phyloP scores from a whole-genome alignment of 2,113 vertebrate genomes.

The Laticauda colubrina region DNA sequence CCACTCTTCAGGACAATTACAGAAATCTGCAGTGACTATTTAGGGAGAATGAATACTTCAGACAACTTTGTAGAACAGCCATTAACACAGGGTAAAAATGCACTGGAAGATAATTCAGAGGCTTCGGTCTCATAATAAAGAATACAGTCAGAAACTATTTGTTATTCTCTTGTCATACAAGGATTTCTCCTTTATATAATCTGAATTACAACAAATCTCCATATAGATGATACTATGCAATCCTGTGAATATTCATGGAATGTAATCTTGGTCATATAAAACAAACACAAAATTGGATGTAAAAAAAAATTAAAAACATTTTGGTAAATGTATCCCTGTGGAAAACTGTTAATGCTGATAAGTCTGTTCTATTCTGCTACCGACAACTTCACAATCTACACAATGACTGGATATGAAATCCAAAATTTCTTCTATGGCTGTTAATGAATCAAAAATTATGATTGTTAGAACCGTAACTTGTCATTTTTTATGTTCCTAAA shows the following conservation, averaged over 20 bases:
- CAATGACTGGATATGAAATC: rapidly evolving
- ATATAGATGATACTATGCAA: neutral
- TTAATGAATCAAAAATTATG: neutral
- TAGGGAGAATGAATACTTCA: neutral
- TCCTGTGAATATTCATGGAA: neutral
- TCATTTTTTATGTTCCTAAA: neutral
- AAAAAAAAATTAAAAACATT: neutral
- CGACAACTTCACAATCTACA: neutral
- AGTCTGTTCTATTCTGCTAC: neutral
- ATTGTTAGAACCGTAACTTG: neutral
- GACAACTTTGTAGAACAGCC: neutral
- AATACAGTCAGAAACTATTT: neutral
- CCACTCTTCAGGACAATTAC: neutral
- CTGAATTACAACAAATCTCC: neutral
- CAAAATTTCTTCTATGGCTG: neutral
- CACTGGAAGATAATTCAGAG: neutral
- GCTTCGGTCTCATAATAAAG: neutral
- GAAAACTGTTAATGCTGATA: neutral
- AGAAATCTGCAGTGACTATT: neutral
- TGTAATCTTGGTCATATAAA: neutral
- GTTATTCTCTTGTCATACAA: neutral
- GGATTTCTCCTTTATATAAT: neutral
- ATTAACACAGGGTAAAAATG: neutral
- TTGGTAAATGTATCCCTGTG: neutral
- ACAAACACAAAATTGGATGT: neutral